Conservation (phyloP, 2,113 vertebrate species). For the Sphyrna mokarran region DNA sequence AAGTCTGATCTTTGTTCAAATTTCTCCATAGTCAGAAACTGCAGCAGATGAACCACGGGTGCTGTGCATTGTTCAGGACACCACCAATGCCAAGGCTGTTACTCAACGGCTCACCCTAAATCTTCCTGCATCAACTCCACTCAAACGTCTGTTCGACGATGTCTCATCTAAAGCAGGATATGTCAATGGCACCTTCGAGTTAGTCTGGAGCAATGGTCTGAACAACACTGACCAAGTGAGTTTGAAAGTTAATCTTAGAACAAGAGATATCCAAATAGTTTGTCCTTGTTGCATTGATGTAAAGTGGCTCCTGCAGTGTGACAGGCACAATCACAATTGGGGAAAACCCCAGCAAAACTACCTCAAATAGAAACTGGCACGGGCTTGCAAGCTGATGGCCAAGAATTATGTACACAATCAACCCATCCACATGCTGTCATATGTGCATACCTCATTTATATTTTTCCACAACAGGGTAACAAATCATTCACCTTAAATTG, state of each 20-base stretch:
- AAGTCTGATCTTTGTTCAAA: background rate
- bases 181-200: slow-evolving; percentile 77
- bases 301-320: background rate
- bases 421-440: background rate
- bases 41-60: slow-evolving; percentile 92
- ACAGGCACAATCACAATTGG: background rate
- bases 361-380: background rate
- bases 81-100: slow-evolving; percentile 80
- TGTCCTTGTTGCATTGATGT: background rate
- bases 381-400: background rate
- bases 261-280: background rate
- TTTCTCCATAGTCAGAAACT: slow-evolving; percentile 78
- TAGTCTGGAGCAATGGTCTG: slow-evolving; percentile 71
- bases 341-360: background rate
- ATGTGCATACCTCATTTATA: background rate
- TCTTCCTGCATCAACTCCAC: slow-evolving; percentile 83
- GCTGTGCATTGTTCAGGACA: slow-evolving; percentile 95
- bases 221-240: slow-evolving; percentile 64
- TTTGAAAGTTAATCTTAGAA: background rate
- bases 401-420: too few species aligned
- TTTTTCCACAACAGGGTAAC: background rate
- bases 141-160: slow-evolving; percentile 77
- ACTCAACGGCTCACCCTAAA: slow-evolving; percentile 86
- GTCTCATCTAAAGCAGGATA: slow-evolving; percentile 90
- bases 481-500: background rate